These are phyloP conservation scores for Lordiphosa clarofinis DNA, from an alignment of 1,140 invertebrate species.

Conservation along the genomic window DNA sequence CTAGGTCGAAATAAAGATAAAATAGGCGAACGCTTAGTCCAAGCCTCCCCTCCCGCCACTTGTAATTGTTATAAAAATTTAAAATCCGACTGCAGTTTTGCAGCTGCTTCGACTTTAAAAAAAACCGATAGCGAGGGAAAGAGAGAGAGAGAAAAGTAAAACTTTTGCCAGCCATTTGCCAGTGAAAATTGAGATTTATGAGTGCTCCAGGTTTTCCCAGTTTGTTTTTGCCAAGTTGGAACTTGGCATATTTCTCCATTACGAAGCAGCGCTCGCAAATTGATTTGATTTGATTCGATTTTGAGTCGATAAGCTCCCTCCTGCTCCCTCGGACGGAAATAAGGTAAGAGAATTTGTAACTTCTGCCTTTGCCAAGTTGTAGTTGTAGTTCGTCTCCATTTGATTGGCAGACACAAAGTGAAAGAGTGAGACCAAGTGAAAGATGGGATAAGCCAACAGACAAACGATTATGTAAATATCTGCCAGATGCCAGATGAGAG, in stretches of 20 bases:
- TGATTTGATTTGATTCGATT: constrained; percentile 76
- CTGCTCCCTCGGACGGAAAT: constrained; percentile 6
- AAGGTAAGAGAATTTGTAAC: constrained; percentile 47
- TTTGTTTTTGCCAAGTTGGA: constrained; percentile 53
- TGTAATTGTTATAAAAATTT: constrained; percentile 62
- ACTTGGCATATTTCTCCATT: constrained; percentile 73
- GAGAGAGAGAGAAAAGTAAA: constrained; percentile 41
- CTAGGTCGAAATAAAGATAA: constrained; percentile 74
- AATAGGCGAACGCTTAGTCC: constrained; percentile 57
- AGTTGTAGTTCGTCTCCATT: constrained; percentile 21
- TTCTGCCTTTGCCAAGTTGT: constrained; percentile 35
- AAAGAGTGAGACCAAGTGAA: constrained; percentile 25
- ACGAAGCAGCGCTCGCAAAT: constrained; percentile 61
- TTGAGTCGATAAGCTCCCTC: constrained; percentile 60
- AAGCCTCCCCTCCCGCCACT: background rate
- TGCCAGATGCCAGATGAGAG: constrained; percentile 29
- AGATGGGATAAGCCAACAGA: constrained; percentile 50
- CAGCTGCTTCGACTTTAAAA: background rate
- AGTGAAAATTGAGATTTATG: constrained; percentile 51
- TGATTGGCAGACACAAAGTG: constrained; percentile 46
- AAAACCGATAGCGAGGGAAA: background rate
- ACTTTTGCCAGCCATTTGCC: constrained; percentile 51
- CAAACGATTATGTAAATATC: constrained; percentile 56
- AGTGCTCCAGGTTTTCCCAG: constrained; percentile 35
- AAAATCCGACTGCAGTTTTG: constrained; percentile 36